phyloP scores from a whole-genome alignment of 2,113 vertebrate genomes.

The Dascyllus trimaculatus region DNA sequence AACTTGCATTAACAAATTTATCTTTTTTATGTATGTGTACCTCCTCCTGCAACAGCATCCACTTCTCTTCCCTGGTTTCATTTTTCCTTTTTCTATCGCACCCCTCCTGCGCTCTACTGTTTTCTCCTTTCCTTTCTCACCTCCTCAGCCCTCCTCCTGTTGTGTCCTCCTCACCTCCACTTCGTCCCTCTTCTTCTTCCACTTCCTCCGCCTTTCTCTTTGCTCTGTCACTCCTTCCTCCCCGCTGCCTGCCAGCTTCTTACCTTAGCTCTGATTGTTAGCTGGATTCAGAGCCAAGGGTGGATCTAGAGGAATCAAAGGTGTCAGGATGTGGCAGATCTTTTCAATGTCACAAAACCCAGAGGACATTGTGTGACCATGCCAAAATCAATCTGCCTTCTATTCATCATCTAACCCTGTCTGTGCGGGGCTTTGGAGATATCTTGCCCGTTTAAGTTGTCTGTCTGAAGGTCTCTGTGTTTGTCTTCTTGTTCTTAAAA shows the following conservation, averaged over 20 bases:
- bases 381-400: slow-evolving; percentile 75
- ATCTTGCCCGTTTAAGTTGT: slow-evolving; percentile 18
- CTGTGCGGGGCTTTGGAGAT: slow-evolving; percentile 42
- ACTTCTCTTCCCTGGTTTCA: no score
- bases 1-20: neutral
- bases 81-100: no score
- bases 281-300: slow-evolving; percentile 59
- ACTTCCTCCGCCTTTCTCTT: neutral
- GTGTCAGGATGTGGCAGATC: slow-evolving; percentile 66
- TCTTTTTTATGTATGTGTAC: no score
- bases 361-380: slow-evolving; percentile 55
- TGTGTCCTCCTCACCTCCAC: neutral
- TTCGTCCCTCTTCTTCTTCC: neutral
- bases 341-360: slow-evolving; percentile 66
- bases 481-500: slow-evolving; percentile 35
- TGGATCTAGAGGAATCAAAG: slow-evolving; percentile 70
- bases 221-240: slow-evolving; percentile 1
- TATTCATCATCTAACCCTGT: slow-evolving; percentile 70
- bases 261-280: slow-evolving; percentile 41
- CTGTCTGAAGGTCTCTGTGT: slow-evolving; percentile 40
- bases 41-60: no score
- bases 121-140: no score
- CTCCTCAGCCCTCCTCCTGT: neutral
- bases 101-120: neutral
- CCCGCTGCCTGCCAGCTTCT: slow-evolving; percentile 49